Evolutionary conservation across 2,797 vertebrate genomes (phyloP), one percentile per base, ranked within the genome.

Genomic region (Platyrinchus mystaceus): DNA sequence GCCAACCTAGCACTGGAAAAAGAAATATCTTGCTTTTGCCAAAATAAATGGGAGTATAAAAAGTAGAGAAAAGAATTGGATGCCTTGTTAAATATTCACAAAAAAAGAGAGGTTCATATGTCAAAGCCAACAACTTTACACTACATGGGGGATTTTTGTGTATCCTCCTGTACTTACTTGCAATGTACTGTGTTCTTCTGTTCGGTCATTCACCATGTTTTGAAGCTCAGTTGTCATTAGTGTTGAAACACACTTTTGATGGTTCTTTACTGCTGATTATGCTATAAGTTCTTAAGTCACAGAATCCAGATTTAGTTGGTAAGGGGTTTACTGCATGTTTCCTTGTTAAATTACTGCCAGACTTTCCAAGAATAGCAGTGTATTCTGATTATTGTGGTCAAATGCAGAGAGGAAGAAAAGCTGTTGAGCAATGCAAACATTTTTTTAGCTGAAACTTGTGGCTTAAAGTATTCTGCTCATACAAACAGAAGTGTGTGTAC

Each of bases 281-380:
- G 67, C 91, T 94, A 88, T 93, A 91, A 91, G 75, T 91, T 91
- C 84, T 78, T 50, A 85, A 90, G 84, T 86, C 59, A 87, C 41
- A 93, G 76, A 91, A 97, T 96, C 89, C 78, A 92, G 66, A 84
- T 63, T 84, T 93, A 77, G 44, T 73, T 96, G 81, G n/a, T 82
- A 75, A 71, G 19, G 16, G 26, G 73, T 66, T 77, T 94, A 66
- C 76, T 90, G 14, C 24, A 3, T 46, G 10, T 81, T 69, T 87
- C 56, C 32, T 94, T 92, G 79, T 91, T 97, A 93, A 84, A 86
- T 94, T 90, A 82, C 71, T 94, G 66, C 56, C 84, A 53, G 55
- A 37, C 79, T 92, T 96, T 92, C 91, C 87, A 88, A 82, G 80
- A 95, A 78, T 47, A 91, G 60, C 37, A 58, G 16, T 81, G 13